Conservation (phyloP, 2,888 invertebrate genomes). For the Zhengitettix transpicula region DNA sequence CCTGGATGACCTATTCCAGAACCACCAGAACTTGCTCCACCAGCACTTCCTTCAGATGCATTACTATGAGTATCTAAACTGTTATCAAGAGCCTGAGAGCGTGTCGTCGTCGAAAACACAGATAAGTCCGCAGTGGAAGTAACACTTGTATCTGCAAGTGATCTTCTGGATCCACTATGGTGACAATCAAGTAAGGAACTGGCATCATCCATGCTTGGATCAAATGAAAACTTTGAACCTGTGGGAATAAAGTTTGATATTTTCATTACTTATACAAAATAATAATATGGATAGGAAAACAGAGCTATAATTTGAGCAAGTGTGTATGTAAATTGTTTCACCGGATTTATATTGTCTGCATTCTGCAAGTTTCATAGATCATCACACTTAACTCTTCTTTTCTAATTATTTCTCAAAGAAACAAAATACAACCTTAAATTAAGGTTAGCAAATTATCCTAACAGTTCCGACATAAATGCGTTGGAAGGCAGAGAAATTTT, state of each 20-base stretch:
- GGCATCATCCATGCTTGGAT: conserved; percentile 48
- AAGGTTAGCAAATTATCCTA: too few species aligned
- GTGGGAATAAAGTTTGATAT: conserved; percentile 16
- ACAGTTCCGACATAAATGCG: too few species aligned
- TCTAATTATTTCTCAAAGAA: too few species aligned
- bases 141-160: conserved; percentile 66
- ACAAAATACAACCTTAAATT: too few species aligned
- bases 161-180: conserved; percentile 54
- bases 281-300: too few species aligned
- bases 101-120: conserved; percentile 49
- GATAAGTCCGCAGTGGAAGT: conserved; percentile 71
- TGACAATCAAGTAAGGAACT: conserved; percentile 42
- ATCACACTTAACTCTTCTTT: too few species aligned
- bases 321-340: too few species aligned
- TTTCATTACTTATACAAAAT: too few species aligned
- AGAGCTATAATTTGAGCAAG: too few species aligned
- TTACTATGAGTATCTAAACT: conserved; percentile 61
- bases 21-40: conserved; percentile 41
- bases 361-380: too few species aligned
- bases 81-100: conserved; percentile 56
- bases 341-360: too few species aligned
- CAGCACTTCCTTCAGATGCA: conserved; percentile 49
- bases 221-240: conserved; percentile 47
- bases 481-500: too few species aligned
- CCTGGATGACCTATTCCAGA: conserved; percentile 14